These are phyloP conservation scores for Fringilla coelebs DNA, from an alignment of 2,797 vertebrate species.

Conservation along the genomic window DNA sequence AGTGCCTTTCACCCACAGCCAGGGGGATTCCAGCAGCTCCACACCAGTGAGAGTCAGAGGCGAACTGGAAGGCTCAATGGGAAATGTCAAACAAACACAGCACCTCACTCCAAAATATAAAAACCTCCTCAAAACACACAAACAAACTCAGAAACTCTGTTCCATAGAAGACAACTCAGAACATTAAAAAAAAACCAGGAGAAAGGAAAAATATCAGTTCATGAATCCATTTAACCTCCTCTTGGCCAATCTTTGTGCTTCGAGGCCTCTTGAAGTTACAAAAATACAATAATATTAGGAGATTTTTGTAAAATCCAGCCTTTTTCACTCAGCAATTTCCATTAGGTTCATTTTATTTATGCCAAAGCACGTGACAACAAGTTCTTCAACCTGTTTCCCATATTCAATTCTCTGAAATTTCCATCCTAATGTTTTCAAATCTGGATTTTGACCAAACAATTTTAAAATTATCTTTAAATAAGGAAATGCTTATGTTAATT, in stretches of 20 bases:
- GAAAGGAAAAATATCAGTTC: neutral
- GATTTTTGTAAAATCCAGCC: neutral
- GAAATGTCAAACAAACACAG: neutral
- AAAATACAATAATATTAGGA: neutral
- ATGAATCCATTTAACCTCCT: neutral
- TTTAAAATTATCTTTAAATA: neutral
- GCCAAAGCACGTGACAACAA: neutral
- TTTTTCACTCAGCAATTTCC: neutral
- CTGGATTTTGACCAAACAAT: neutral
- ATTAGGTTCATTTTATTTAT: neutral
- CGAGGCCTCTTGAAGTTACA: neutral
- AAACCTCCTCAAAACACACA: neutral
- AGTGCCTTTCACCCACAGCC: neutral
- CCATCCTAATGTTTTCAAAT: neutral
- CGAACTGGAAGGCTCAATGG: neutral
- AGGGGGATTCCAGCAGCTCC: neutral
- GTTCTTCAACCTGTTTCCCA: neutral
- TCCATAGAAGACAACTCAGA: neutral
- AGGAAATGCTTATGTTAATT: neutral
- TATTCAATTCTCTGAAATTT: neutral
- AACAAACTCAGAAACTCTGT: neutral
- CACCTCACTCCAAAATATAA: neutral
- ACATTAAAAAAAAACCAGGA: neutral
- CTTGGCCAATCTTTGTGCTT: neutral
- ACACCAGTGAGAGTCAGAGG: accelerated